Evolutionary conservation across 2,113 vertebrate genomes (phyloP), one percentile per base, ranked within the genome.

Genomic region (Engraulis encrasicolus): DNA sequence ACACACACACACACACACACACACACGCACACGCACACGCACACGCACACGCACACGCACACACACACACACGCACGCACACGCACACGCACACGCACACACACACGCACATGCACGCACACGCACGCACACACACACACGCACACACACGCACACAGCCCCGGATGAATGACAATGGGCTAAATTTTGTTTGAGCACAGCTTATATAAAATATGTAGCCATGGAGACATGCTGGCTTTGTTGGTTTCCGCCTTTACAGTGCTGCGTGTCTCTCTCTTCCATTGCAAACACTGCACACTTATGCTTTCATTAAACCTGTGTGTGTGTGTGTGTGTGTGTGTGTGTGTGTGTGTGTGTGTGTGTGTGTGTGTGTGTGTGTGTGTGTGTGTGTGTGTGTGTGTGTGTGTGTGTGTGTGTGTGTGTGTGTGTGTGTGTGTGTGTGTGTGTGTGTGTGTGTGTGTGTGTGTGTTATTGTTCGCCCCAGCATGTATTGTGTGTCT

Each of bases 101-200:
- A 81, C 87, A 87, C 86, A 85, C 86, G 80, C 87, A 81, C 86
- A 87, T 86, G 86, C 40, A 45, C 3, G 4, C 79, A 48, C 37
- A 79, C 82, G 80, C 84, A 83, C 85, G n/a, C 86, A 81, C 87
- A 81, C 86, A 87, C 86, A 86, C 40, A 45, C 3, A 3, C 79
- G 36, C 37, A 79, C 82, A 82, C 84, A 83, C 85, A 88, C 86
- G 80, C 88, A 81, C 87, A 87, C 86, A 85, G 90, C 83, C 89
- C 89, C 79, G 86, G 81, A 91, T 94, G 94, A 94, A 92, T 94
- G 92, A 94, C 93, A 94, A 94, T 93, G 92, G 91, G 91, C 91
- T 94, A 93, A 91, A 94, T 94, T 93, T 92, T 94, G 92, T 95
- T 95, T 95, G 93, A 95, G 93, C 94, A 93, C 92, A 91, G 89